Evolutionary conservation across 2,797 vertebrate species (phyloP).

Genomic region (Acropternis orthonyx): DNA sequence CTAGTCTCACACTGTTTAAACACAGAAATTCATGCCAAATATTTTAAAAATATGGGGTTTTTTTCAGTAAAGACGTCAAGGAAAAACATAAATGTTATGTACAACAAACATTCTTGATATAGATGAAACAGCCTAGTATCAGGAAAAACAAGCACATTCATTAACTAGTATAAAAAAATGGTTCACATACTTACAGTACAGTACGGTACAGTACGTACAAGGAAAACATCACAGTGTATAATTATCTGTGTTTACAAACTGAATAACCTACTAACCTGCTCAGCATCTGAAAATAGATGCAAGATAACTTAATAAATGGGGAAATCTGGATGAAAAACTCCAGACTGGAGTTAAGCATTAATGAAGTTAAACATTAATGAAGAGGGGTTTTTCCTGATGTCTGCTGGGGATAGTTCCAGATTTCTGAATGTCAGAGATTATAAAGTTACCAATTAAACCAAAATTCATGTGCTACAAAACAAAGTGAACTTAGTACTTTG

Average conservation of each 20-base stretch:
- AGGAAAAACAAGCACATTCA: not conserved
- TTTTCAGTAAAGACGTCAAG: not conserved
- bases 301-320: not conserved
- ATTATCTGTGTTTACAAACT: slow-evolving; percentile 17
- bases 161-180: not conserved
- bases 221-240: not conserved
- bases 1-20: not conserved
- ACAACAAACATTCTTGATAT: not conserved
- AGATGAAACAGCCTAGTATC: not conserved
- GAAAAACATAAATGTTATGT: not conserved
- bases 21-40: not conserved
- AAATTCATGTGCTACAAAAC: not conserved
- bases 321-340: not conserved
- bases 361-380: too few relatives aligned
- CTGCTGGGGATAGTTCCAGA: not conserved
- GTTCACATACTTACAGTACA: not conserved
- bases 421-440: not conserved
- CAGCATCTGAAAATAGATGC: not conserved
- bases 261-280: slow-evolving; percentile 17
- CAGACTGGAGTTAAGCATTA: not conserved
- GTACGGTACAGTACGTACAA: too few relatives aligned
- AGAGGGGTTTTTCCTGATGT: not conserved
- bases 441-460: slow-evolving; percentile 27
- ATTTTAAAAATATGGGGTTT: not conserved
- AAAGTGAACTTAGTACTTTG: slow-evolving; percentile 3